Percentiles rank a stretch among this genome's conserved stretches.
Conservation (phyloP, 1,140 invertebrate species). For the Penaeus japonicus region DNA sequence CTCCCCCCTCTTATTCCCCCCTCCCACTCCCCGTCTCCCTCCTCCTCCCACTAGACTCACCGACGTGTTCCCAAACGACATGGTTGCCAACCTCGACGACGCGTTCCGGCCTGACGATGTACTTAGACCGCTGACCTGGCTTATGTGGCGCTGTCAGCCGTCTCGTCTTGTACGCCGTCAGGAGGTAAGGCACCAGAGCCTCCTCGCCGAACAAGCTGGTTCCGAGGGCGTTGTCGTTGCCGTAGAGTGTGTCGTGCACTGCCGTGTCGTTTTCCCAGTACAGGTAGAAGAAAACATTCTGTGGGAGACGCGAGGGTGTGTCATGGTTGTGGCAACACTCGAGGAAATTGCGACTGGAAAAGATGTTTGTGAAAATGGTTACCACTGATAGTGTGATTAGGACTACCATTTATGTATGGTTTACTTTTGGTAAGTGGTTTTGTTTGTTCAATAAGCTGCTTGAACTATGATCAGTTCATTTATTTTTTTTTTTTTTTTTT, state of each 20-base stretch:
- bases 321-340: not conserved
- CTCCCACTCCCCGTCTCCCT: no score
- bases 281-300: constrained; percentile 92
- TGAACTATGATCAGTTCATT: no score
- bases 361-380: no score
- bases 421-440: no score
- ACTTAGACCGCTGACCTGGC: constrained; percentile 81
- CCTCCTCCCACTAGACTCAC: constrained; percentile 35
- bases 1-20: no score
- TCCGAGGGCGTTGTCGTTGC: not conserved
- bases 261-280: constrained; percentile 78
- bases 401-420: no score
- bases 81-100: constrained; percentile 92
- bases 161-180: constrained; percentile 82
- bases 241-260: constrained; percentile 36
- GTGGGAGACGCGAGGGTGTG: constrained; percentile 70
- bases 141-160: constrained; percentile 83
- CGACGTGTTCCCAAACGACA: constrained; percentile 81
- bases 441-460: no score
- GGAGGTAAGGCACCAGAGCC: constrained; percentile 64
- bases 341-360: no score
- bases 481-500: no score
- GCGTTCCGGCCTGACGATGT: constrained; percentile 81
- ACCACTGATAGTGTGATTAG: no score
- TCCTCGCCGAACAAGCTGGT: constrained; percentile 56